These are phyloP conservation scores for Tridacna crocea DNA, from an alignment of 2,888 invertebrate genomes.

Conservation along the genomic window DNA sequence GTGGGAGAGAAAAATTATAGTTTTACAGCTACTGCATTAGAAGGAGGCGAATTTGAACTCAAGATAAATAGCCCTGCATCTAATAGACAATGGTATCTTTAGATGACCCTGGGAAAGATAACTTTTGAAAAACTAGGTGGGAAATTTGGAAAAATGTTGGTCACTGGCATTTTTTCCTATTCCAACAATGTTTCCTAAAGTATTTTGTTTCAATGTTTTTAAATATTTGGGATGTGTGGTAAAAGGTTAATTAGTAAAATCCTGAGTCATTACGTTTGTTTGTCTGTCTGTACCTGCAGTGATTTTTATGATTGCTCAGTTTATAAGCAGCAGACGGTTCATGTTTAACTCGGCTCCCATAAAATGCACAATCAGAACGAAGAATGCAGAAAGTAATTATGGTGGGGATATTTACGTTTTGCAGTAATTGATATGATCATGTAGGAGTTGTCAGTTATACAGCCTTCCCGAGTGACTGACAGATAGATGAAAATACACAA, in stretches of 20 bases:
- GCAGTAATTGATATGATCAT: conserved; percentile 56
- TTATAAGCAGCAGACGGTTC: background rate
- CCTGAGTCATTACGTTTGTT: background rate
- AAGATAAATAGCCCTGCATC: too few species aligned
- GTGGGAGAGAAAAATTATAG: too few species aligned
- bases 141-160: too few species aligned
- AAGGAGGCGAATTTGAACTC: too few species aligned
- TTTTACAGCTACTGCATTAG: too few species aligned
- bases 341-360: background rate
- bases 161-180: too few species aligned
- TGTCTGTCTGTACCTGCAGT: background rate
- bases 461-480: conserved; percentile 35
- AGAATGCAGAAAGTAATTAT: conserved; percentile 52
- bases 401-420: conserved; percentile 54
- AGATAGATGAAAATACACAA: conserved; percentile 33
- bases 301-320: background rate
- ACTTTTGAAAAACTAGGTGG: too few species aligned
- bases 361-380: conserved; percentile 22
- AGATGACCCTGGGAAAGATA: too few species aligned
- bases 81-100: too few species aligned
- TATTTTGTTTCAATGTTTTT: too few species aligned
- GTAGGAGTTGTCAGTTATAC: conserved; percentile 29
- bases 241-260: background rate
- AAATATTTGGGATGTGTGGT: background rate
- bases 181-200: too few species aligned